phyloP scores from a whole-genome alignment of 2,797 vertebrate genomes.

The Esox masquinongy region DNA sequence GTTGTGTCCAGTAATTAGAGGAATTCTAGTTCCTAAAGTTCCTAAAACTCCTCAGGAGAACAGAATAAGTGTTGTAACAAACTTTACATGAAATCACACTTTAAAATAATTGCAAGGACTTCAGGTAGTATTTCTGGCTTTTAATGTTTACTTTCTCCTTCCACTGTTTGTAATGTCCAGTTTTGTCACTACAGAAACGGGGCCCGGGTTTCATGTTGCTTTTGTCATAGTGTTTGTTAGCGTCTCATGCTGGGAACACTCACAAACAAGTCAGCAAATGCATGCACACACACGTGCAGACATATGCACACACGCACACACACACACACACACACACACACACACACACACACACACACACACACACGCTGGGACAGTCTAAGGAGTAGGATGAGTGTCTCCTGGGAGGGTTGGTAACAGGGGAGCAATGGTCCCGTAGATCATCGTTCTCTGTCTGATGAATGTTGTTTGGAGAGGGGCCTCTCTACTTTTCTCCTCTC shows the following conservation, averaged over 20 bases:
- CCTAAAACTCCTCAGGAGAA: constrained; percentile 49
- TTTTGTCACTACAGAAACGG: constrained; percentile 18
- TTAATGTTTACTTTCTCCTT: constrained; percentile 16
- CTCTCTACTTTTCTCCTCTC: too few relatives aligned
- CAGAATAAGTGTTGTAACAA: constrained; percentile 28
- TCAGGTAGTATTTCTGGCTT: constrained; percentile 31
- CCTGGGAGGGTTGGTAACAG: not conserved
- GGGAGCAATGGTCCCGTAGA: not conserved
- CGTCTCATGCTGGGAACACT: constrained; percentile 15
- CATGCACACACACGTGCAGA: not conserved
- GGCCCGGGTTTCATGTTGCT: constrained; percentile 32
- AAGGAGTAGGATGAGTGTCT: not conserved
- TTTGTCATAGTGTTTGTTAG: constrained; percentile 42
- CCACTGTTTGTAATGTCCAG: not conserved
- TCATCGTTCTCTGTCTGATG: not conserved
- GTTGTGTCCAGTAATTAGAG: constrained; percentile 63
- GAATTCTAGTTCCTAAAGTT: constrained; percentile 61
- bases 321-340: too few relatives aligned
- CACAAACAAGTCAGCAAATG: not conserved
- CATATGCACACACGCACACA: too few relatives aligned
- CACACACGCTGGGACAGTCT: not conserved
- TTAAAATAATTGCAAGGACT: constrained; percentile 12
- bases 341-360: constrained; percentile 17
- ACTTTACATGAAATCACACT: constrained; percentile 44
- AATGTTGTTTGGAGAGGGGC: not conserved